phyloP scores from a whole-genome alignment of 2,888 invertebrate genomes.

The Acanthacorydalis orientalis region DNA sequence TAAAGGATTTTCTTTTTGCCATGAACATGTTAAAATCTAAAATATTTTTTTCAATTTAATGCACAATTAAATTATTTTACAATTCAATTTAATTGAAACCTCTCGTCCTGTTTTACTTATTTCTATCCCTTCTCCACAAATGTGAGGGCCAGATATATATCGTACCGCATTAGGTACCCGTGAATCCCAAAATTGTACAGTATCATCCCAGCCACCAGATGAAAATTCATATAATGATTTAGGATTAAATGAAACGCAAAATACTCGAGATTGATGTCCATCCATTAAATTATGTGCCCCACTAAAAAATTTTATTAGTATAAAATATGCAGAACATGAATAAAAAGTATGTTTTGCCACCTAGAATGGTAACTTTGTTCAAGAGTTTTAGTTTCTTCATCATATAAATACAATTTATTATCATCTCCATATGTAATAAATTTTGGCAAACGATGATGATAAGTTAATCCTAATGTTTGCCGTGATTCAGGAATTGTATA shows the following conservation, averaged over 20 bases:
- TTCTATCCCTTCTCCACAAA: slow-evolving; percentile 50
- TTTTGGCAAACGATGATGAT: slow-evolving; percentile 38
- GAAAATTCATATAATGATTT: slow-evolving; percentile 44
- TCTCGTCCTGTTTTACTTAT: slow-evolving; percentile 43
- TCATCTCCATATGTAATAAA: slow-evolving; percentile 47
- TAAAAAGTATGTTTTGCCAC: slow-evolving; percentile 19
- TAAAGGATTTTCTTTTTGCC: slow-evolving; percentile 40
- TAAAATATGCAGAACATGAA: background rate
- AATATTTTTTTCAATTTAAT: slow-evolving; percentile 2
- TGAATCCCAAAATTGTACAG: slow-evolving; percentile 50
- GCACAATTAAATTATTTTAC: background rate
- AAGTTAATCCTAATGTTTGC: slow-evolving; percentile 43
- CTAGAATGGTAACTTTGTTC: slow-evolving; percentile 42
- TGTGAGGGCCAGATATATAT: slow-evolving; percentile 39
- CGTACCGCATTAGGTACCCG: slow-evolving; percentile 41
- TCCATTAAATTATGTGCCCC: slow-evolving; percentile 29
- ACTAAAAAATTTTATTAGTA: slow-evolving; percentile 20
- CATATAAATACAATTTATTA: slow-evolving; percentile 43
- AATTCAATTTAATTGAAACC: slow-evolving; percentile 22
- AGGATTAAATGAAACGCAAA: slow-evolving; percentile 46
- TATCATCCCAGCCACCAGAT: slow-evolving; percentile 51
- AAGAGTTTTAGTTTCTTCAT: slow-evolving; percentile 47
- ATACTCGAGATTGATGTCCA: slow-evolving; percentile 46
- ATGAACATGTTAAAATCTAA: slow-evolving; percentile 46
- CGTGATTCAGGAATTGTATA: slow-evolving; percentile 47